Percentiles rank a stretch among this genome's conserved stretches.
Conservation (phyloP, 2,113 vertebrate genomes). For the Brachyhypopomus occidentalis region DNA sequence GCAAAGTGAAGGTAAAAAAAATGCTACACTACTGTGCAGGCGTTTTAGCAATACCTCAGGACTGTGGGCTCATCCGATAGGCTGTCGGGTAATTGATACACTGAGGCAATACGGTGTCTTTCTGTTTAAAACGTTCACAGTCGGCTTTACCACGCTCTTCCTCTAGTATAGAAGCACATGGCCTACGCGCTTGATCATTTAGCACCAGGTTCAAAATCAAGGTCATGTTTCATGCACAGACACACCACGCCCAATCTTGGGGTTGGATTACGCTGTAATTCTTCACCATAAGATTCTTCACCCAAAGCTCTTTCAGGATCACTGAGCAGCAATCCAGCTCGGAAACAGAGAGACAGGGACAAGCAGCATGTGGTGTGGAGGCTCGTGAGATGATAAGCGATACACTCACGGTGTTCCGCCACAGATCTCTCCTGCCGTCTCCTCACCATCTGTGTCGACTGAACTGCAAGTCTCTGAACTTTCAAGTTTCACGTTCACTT, state of each 20-base stretch:
- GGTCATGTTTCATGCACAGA: not conserved
- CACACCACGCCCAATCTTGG: not conserved
- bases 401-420: not conserved
- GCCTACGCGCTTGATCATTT: not conserved
- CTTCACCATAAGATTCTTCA: not conserved
- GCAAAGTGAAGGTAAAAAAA: constrained; percentile 1
- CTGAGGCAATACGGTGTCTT: constrained; percentile 9
- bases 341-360: not conserved
- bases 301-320: not conserved
- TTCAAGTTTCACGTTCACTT: constrained; percentile 36
- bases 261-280: too few species aligned
- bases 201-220: constrained; percentile 9
- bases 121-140: constrained; percentile 6
- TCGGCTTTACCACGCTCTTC: constrained; percentile 4
- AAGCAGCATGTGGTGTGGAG: not conserved
- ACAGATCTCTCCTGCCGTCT: constrained; percentile 34
- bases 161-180: not conserved
- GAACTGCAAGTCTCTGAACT: constrained; percentile 22
- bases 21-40: not conserved
- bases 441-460: constrained; percentile 41
- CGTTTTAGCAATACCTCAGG: constrained; percentile 31
- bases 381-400: not conserved
- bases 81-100: constrained; percentile 37
- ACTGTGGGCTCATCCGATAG: not conserved
- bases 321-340: not conserved